A percentile compares a stretch with the other conserved stretches of the same genome.
Evolutionary conservation across 2,888 invertebrate genomes (phyloP).

Genomic region (Diplazon laetatorius): DNA sequence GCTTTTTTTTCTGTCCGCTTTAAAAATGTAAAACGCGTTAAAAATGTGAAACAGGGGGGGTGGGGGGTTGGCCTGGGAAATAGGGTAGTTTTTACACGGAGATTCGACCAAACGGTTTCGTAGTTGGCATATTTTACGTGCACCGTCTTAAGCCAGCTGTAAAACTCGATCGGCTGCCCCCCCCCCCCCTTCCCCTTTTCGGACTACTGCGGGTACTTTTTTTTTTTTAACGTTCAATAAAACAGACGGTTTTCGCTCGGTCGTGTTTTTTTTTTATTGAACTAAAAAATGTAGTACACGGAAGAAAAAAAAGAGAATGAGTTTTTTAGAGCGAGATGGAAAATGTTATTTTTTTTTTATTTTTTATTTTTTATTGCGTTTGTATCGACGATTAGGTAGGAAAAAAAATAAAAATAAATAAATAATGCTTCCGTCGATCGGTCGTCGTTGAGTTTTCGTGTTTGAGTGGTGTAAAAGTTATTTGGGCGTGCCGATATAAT

Average conservation of each 20-base stretch:
- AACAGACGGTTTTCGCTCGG: slow-evolving; percentile 28
- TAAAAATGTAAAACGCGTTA: slow-evolving; percentile 24
- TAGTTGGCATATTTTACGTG: neutral
- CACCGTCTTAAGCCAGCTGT: slow-evolving; percentile 35
- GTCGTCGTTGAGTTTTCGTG: slow-evolving; percentile 24
- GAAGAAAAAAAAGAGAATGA: slow-evolving; percentile 19
- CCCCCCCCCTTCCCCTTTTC: slow-evolving; percentile 32
- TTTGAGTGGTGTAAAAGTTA: slow-evolving; percentile 30
- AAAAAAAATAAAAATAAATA: no score
- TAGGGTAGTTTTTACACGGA: slow-evolving; percentile 27
- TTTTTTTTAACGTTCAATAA: slow-evolving; percentile 34
- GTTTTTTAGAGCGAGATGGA: slow-evolving; percentile 11
- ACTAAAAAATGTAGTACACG: slow-evolving; percentile 4
- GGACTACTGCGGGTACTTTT: slow-evolving; percentile 31
- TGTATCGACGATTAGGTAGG: slow-evolving; percentile 4
- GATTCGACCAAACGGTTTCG: slow-evolving; percentile 3
- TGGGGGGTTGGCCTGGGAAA: slow-evolving; percentile 8
- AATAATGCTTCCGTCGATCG: slow-evolving; percentile 21
- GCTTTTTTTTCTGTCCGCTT: slow-evolving; percentile 3
- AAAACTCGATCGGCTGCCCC: slow-evolving; percentile 48
- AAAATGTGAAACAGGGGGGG: neutral
- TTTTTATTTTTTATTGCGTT: slow-evolving; percentile 16
- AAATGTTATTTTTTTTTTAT: no score
- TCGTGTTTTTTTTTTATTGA: slow-evolving; percentile 41
- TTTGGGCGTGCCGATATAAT: no score